A percentile compares a stretch with the other conserved stretches of the same genome.
phyloP scores from a whole-genome alignment of 2,797 vertebrate genomes.

The Enteromius afrohamiltoni region DNA sequence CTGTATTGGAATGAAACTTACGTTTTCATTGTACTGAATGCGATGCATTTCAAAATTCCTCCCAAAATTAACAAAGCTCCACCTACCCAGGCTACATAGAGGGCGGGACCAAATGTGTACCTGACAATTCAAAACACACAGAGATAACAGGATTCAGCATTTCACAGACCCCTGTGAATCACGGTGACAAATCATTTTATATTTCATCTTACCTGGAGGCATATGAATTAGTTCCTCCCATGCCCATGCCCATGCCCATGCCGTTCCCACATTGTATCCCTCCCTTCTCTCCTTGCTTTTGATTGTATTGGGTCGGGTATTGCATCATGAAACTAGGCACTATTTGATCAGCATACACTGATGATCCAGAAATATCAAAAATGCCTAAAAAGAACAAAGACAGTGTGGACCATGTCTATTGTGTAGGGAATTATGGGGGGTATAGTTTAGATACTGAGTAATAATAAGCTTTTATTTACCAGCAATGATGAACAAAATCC shows the following conservation, averaged over 20 bases:
- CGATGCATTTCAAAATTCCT: slow-evolving; percentile 87
- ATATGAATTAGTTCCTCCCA: slow-evolving; percentile 11
- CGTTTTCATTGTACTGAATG: slow-evolving; percentile 81
- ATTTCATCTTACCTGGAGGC: slow-evolving; percentile 64
- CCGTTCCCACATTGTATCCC: slow-evolving; percentile 40
- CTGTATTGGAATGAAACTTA: slow-evolving; percentile 71
- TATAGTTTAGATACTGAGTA: not conserved
- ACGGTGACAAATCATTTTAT: not conserved
- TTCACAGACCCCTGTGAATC: not conserved
- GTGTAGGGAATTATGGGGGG: not conserved
- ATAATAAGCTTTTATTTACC: slow-evolving; percentile 70
- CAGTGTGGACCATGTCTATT: not conserved
- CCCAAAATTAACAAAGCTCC: slow-evolving; percentile 84
- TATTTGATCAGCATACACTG: slow-evolving; percentile 91
- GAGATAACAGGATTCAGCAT: slow-evolving; percentile 24
- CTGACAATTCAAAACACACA: slow-evolving; percentile 67
- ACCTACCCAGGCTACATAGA: slow-evolving; percentile 89
- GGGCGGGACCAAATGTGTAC: slow-evolving; percentile 90
- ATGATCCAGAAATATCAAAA: slow-evolving; percentile 88
- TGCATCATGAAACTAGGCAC: slow-evolving; percentile 83
- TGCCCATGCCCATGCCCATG: slow-evolving; percentile 17
- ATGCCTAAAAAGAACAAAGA: slow-evolving; percentile 73
- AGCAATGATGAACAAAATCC: slow-evolving; percentile 85
- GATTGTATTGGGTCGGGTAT: slow-evolving; percentile 39
- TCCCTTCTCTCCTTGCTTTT: slow-evolving; percentile 52